Evolutionary conservation across 1,140 invertebrate species (phyloP).

Genomic region (Delia radicum): DNA sequence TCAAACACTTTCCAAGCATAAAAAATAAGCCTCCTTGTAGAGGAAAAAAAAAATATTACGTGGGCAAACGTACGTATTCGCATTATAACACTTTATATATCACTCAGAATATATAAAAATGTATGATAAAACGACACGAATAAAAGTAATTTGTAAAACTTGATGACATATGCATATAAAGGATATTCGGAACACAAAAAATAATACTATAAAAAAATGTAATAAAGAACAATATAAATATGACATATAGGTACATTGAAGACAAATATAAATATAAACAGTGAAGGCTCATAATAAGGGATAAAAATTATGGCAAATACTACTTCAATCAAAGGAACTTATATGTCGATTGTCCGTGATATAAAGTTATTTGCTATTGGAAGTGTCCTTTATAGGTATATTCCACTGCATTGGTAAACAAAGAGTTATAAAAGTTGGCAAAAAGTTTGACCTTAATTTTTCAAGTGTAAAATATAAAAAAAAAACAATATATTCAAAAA

Average conservation of each 20-base stretch:
- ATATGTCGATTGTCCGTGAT: too few relatives aligned
- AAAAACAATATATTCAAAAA: not conserved
- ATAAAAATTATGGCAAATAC: not conserved
- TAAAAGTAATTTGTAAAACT: conserved; percentile 8
- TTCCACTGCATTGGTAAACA: not conserved
- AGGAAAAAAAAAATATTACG: too few relatives aligned
- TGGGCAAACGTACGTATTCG: too few relatives aligned
- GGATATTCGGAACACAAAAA: not conserved
- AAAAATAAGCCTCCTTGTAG: too few relatives aligned
- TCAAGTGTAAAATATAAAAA: conserved; percentile 6
- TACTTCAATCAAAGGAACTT: too few relatives aligned
- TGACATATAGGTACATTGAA: not conserved
- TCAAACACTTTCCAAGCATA: too few relatives aligned
- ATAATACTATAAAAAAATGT: too few relatives aligned
- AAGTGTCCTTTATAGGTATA: too few relatives aligned
- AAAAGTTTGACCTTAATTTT: conserved; percentile 16
- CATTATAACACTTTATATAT: not conserved
- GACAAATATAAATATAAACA: not conserved
- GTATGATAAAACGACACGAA: not conserved
- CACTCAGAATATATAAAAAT: not conserved
- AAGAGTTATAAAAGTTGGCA: not conserved
- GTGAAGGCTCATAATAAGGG: not conserved
- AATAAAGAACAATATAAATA: not conserved
- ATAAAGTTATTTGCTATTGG: too few relatives aligned
- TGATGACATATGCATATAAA: conserved; percentile 7